Conservation (phyloP, 2,888 invertebrate species). For the Phyllotreta cruciferae region DNA sequence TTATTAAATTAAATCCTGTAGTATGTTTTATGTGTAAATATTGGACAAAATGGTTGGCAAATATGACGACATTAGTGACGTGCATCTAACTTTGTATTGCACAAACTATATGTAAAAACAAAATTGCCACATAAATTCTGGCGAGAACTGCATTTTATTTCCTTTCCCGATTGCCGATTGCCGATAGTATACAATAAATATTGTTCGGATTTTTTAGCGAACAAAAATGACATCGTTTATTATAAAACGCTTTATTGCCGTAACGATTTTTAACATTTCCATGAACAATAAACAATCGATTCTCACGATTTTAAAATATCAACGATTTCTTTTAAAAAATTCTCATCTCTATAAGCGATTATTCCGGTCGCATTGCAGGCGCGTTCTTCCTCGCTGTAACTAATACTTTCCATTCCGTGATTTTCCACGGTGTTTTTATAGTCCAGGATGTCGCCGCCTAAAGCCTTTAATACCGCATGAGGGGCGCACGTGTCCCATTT, state of each 20-base stretch:
- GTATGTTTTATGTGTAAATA: too few species aligned
- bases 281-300: conserved; percentile 14
- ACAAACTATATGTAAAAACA: too few species aligned
- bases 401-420: conserved; percentile 34
- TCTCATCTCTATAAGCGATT: conserved; percentile 56
- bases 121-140: too few species aligned
- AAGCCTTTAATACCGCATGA: conserved; percentile 79
- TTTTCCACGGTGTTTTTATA: conserved; percentile 43
- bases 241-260: conserved; percentile 2
- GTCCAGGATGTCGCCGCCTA: conserved; percentile 74
- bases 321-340: conserved; percentile 45
- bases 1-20: too few species aligned
- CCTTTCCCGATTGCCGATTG: background rate
- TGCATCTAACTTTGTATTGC: too few species aligned
- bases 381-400: conserved; percentile 35
- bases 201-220: background rate
- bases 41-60: too few species aligned
- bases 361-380: conserved; percentile 61
- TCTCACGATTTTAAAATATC: conserved; percentile 35
- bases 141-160: background rate
- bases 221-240: conserved; percentile 1
- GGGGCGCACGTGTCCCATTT: conserved; percentile 94
- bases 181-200: conserved; percentile 1
- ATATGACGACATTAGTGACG: too few species aligned
- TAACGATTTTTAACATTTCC: conserved; percentile 5